These are phyloP conservation scores for Ashinkailepas kermadecensis DNA, from an alignment of 2,888 invertebrate genomes.

Conservation along the genomic window DNA sequence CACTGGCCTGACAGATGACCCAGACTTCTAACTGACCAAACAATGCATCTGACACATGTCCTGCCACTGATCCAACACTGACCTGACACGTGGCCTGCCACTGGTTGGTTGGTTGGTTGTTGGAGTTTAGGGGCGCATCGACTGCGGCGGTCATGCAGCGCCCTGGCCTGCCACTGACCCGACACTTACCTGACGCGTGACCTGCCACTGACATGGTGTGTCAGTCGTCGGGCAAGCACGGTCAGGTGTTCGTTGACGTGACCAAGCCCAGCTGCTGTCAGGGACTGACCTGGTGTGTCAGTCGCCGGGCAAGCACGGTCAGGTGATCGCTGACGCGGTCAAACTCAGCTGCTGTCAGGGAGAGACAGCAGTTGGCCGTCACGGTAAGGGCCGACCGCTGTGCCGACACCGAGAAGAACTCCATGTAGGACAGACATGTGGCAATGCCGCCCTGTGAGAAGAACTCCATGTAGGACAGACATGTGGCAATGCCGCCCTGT, in stretches of 20 bases:
- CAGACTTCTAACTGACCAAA: no score
- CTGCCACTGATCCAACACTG: no score
- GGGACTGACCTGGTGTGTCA: conserved; percentile 55
- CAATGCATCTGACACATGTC: no score
- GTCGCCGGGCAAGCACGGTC: conserved; percentile 64
- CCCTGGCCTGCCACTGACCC: neutral
- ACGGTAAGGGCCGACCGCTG: conserved; percentile 93
- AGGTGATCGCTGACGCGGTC: conserved; percentile 83
- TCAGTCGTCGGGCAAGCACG: conserved; percentile 62
- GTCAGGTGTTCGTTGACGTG: conserved; percentile 81
- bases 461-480: conserved; percentile 94
- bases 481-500: conserved; percentile 76
- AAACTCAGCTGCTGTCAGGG: conserved; percentile 87
- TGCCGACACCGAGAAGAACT: conserved; percentile 97
- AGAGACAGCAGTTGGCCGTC: conserved; percentile 96
- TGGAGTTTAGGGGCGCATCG: no score
- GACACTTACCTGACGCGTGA: no score
- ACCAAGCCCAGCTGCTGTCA: conserved; percentile 88
- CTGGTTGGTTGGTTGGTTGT: no score
- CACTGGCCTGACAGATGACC: no score
- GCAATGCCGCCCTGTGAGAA: conserved; percentile 85
- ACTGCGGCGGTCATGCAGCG: no score
- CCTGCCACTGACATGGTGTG: conserved; percentile 44
- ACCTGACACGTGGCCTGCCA: no score
- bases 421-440: conserved; percentile 90